phyloP scores from a whole-genome alignment of 2,888 invertebrate species.

The Ethmia dodecea region DNA sequence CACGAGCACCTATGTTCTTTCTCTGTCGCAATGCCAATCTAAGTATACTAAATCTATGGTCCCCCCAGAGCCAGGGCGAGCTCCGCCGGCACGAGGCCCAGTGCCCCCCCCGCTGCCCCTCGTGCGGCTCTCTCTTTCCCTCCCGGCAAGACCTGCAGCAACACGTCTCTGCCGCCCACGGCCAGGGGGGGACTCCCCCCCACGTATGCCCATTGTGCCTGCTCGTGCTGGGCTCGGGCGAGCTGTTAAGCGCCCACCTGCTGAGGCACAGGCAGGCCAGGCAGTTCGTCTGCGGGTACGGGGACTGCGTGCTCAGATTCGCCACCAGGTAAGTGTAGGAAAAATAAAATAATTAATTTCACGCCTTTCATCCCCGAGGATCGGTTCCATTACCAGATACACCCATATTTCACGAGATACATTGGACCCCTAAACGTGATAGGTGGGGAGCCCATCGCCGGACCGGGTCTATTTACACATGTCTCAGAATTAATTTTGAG shows the following conservation, averaged over 20 bases:
- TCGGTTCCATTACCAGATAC: too few relatives aligned
- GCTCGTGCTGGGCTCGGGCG: constrained; percentile 25
- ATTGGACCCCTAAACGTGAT: too few relatives aligned
- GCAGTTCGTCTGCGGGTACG: constrained; percentile 63
- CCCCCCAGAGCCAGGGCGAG: constrained; percentile 20
- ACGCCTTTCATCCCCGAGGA: too few relatives aligned
- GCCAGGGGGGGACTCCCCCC: constrained; percentile 20
- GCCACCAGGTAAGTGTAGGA: constrained; percentile 40
- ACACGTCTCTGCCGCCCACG: constrained; percentile 22
- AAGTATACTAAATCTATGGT: too few relatives aligned
- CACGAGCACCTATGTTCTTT: too few relatives aligned
- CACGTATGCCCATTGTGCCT: constrained; percentile 45
- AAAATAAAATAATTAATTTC: too few relatives aligned
- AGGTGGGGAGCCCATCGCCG: too few relatives aligned
- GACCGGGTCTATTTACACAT: too few relatives aligned
- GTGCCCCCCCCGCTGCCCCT: constrained; percentile 21
- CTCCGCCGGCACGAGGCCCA: constrained; percentile 31
- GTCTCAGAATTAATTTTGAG: too few relatives aligned
- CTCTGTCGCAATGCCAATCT: too few relatives aligned
- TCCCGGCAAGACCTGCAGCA: constrained; percentile 10
- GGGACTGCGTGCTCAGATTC: constrained; percentile 61
- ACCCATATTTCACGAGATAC: too few relatives aligned
- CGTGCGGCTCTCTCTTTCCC: constrained; percentile 18
- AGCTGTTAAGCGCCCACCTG: constrained; percentile 43
- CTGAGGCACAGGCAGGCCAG: constrained; percentile 48